A percentile compares a stretch with the other conserved stretches of the same genome.
Conservation (phyloP, 2,113 vertebrate genomes). For the Semnornis frantzii region DNA sequence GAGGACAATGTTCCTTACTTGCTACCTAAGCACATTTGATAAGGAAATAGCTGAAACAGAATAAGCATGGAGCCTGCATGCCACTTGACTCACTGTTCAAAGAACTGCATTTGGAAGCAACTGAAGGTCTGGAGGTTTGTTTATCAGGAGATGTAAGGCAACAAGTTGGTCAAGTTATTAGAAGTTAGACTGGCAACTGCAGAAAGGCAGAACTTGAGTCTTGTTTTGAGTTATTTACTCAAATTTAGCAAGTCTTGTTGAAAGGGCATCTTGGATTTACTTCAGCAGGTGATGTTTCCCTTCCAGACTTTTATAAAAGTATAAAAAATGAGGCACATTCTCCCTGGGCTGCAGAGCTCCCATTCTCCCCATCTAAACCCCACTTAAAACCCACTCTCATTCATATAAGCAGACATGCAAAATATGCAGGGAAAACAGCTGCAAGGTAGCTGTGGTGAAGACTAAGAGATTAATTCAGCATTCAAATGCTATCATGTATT, state of each 20-base stretch:
- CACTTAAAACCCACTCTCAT: background rate
- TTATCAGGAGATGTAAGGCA: background rate
- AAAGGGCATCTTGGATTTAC: background rate
- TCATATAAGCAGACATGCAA: background rate
- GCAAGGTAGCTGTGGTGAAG: background rate
- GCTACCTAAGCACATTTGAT: background rate
- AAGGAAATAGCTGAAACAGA: background rate
- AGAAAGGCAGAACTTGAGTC: background rate
- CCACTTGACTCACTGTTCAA: conserved; percentile 6
- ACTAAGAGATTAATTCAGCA: conserved; percentile 3
- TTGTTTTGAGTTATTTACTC: background rate
- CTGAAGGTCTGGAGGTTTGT: background rate
- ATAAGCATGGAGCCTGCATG: background rate
- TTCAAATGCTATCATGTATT: conserved; percentile 26
- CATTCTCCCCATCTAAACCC: background rate
- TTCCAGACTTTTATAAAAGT: background rate
- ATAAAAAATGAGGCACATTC: background rate
- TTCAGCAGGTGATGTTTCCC: background rate
- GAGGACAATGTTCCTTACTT: background rate
- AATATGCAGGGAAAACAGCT: background rate
- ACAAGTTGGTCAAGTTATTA: background rate
- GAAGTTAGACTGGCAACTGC: background rate
- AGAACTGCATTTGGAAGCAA: background rate
- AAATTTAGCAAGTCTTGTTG: background rate
- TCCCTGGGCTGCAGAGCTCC: background rate